Evolutionary conservation across 1,140 invertebrate species (phyloP).

Genomic region (Andricus grossulariae): DNA sequence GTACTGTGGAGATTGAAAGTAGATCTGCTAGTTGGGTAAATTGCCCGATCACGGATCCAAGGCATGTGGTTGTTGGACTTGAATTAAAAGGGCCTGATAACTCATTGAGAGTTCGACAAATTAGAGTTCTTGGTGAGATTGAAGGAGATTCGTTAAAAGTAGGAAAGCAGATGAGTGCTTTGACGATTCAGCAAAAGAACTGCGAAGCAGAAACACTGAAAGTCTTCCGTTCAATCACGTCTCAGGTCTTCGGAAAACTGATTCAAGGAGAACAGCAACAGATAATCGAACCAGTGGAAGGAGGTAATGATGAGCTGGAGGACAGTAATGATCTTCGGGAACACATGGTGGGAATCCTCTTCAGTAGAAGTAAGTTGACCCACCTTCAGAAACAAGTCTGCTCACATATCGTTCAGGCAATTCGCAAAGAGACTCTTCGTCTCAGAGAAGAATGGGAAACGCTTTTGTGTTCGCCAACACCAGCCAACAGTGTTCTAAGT

Average conservation of each 20-base stretch:
- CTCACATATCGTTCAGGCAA: slow-evolving; percentile 93
- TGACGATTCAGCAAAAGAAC: slow-evolving; percentile 87
- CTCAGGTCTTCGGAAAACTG: slow-evolving; percentile 95
- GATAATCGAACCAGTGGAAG: slow-evolving; percentile 65
- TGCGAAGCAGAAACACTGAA: slow-evolving; percentile 94
- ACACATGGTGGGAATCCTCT: slow-evolving; percentile 97
- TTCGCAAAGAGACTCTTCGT: slow-evolving; percentile 89
- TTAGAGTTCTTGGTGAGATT: slow-evolving; percentile 80
- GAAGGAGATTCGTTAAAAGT: slow-evolving; percentile 76
- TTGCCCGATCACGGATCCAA: slow-evolving; percentile 82
- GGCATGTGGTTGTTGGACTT: slow-evolving; percentile 81
- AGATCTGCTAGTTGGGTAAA: slow-evolving; percentile 91
- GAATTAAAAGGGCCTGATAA: slow-evolving; percentile 95
- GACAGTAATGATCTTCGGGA: slow-evolving; percentile 93
- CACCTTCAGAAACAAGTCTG: slow-evolving; percentile 95
- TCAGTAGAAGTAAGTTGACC: slow-evolving; percentile 94
- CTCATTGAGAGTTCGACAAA: slow-evolving; percentile 90
- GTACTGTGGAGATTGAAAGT: slow-evolving; percentile 88
- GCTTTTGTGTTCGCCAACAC: slow-evolving; percentile 70
- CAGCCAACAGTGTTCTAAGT: slow-evolving; percentile 68
- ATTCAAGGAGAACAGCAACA: slow-evolving; percentile 79
- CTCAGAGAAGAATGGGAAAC: slow-evolving; percentile 93
- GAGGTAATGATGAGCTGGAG: slow-evolving; percentile 77
- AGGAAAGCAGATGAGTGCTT: slow-evolving; percentile 75
- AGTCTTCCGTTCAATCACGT: slow-evolving; percentile 95